Percentiles rank a stretch among this genome's conserved stretches.
Evolutionary conservation across 2,113 vertebrate species (phyloP).

Genomic region (Phalacrocorax aristotelis): DNA sequence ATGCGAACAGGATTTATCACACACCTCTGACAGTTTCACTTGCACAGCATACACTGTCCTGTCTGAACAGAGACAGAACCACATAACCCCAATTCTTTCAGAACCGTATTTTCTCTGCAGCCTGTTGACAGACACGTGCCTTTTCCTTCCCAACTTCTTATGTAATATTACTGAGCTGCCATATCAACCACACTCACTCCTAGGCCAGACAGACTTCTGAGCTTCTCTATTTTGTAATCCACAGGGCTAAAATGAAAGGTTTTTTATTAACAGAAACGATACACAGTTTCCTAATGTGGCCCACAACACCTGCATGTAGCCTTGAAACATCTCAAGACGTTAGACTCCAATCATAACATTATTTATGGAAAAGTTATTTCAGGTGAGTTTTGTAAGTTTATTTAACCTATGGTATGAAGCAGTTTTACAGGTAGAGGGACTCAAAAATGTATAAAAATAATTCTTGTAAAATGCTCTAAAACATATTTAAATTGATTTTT

Average conservation of each 20-base stretch:
- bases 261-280: neutral
- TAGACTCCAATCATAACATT: neutral
- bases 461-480: neutral
- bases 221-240: neutral
- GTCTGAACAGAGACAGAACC: neutral
- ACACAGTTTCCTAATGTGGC: neutral
- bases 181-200: neutral
- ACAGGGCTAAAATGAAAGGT: rapidly evolving
- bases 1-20: neutral
- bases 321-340: neutral
- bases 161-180: rapidly evolving
- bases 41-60: neutral
- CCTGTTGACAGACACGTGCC: neutral
- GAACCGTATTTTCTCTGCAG: neutral
- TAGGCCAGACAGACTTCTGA: neutral
- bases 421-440: neutral
- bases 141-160: neutral
- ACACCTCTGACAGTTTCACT: neutral
- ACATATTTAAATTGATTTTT: neutral
- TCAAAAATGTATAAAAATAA: neutral
- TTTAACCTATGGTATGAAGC: neutral
- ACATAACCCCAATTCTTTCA: neutral
- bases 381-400: neutral
- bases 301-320: neutral
- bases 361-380: neutral